Evolutionary conservation across 1,140 invertebrate genomes (phyloP).

Genomic region (Temnothorax nylanderi): DNA sequence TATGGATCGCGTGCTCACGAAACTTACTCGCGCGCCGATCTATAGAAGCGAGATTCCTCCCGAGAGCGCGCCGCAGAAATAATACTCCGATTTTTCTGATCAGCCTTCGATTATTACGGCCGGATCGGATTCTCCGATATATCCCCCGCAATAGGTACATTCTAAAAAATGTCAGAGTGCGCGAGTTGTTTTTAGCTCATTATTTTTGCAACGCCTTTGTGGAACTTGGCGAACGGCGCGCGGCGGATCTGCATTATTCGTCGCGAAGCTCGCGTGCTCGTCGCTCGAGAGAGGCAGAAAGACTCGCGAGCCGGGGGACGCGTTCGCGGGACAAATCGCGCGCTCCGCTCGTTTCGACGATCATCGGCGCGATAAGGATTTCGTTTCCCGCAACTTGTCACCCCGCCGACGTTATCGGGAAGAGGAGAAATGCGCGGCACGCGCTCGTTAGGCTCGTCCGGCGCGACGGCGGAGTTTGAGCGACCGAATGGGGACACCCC

Average conservation of each 20-base stretch:
- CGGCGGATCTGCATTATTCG: not conserved
- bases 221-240: not conserved
- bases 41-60: not conserved
- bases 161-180: constrained; percentile 60
- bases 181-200: constrained; percentile 54
- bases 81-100: constrained; percentile 1
- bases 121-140: constrained; percentile 33
- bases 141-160: constrained; percentile 4
- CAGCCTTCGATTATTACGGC: constrained; percentile 7
- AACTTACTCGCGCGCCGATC: not conserved
- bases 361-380: not conserved
- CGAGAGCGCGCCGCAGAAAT: not conserved
- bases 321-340: too few species aligned
- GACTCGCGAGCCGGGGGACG: too few species aligned
- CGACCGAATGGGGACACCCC: constrained; percentile 48
- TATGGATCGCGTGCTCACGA: not conserved
- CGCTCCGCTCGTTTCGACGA: not conserved
- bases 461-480: constrained; percentile 21
- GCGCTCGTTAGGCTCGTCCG: not conserved
- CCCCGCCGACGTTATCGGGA: not conserved
- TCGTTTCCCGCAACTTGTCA: not conserved
- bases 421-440: not conserved
- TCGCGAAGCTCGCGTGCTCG: not conserved
- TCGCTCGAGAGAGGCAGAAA: too few species aligned
- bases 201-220: constrained; percentile 53